Percentiles rank a stretch among this genome's conserved stretches.
Conservation (phyloP, 1,140 invertebrate species). For the Rhopalosiphum padi region DNA sequence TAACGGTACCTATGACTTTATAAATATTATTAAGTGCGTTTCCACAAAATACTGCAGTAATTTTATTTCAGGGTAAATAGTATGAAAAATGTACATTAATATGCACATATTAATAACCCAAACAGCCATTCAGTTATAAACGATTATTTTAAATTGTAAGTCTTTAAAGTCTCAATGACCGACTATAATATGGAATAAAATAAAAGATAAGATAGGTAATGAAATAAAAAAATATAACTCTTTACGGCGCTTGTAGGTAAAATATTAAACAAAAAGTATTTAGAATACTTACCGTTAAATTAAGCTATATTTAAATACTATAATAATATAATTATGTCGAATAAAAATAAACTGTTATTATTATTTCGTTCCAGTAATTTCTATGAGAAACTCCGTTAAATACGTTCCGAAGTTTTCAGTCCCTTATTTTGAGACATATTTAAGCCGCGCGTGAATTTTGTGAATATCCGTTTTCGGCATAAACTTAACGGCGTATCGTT, state of each 20-base stretch:
- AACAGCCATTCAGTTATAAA: not conserved
- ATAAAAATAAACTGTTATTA: slow-evolving; percentile 37
- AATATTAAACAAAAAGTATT: not conserved
- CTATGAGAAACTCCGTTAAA: not conserved
- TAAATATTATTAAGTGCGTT: not conserved
- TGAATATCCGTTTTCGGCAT: not conserved
- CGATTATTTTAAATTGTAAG: slow-evolving; percentile 4
- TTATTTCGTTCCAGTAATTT: slow-evolving; percentile 3
- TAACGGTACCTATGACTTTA: not conserved
- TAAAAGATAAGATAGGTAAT: slow-evolving; percentile 11
- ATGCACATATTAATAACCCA: not conserved
- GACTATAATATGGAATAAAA: not conserved
- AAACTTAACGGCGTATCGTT: not conserved
- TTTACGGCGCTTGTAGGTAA: not conserved
- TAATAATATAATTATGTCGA: not conserved
- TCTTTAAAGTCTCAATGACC: not conserved
- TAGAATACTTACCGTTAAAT: not conserved
- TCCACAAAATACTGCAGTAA: not conserved
- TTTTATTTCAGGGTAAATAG: not conserved
- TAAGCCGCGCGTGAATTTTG: not conserved
- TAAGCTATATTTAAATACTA: not conserved
- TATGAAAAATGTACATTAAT: not conserved
- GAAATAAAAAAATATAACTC: slow-evolving; percentile 10
- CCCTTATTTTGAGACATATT: not conserved
- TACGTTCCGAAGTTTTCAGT: not conserved